Base-by-base conservation (phyloP, 2,113 vertebrate genomes). In the Reinhardtius hippoglossoides region DNA sequence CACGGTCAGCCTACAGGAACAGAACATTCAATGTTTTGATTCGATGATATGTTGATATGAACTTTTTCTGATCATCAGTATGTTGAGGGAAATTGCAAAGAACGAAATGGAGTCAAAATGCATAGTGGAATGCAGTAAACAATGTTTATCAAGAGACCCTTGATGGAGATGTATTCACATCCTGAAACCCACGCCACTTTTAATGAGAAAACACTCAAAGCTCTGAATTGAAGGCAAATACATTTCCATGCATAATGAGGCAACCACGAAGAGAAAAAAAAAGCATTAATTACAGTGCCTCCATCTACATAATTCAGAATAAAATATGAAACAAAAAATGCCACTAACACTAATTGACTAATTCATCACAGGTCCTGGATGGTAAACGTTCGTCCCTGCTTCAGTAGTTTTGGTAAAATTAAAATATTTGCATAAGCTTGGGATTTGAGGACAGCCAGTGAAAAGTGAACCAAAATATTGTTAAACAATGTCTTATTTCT, bases 261-360 rank as follows among this genome's bases (percentile, higher is more conserved):
- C 50, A 64, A 75, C 54, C 60, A 37, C n/a, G 72, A 70, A 71
- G 59, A 66, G 4, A 57, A 70, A 71, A 82, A 82, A 78, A 83
- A 76, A 77, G 61, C 85, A 92, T 92, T 89, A 92, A 94, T 93
- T 92, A 94, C 81, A 80, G 60, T 27, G 85, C 82, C 72, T 69
- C 82, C 81, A 91, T 92, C 82, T 89, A 82, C 93, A 91, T 94
- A 90, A 93, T 90, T 91, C 81, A 85, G 80, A 88, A 78, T 88
- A 89, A 92, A 93, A 90, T 91, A 92, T 92, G 81, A 92, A 90
- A 86, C 73, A 81, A 89, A 81, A 89, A 92, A 88, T 88, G 89
- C 80, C 89, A 90, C 73, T 62, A 72, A 76, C 77, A 66, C 89
- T 93, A 93, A 93, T 93, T 93, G 89, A 86, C 90, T 92, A 92